Base-by-base conservation (phyloP, 2,113 vertebrate genomes). In the Thalassoma bifasciatum region DNA sequence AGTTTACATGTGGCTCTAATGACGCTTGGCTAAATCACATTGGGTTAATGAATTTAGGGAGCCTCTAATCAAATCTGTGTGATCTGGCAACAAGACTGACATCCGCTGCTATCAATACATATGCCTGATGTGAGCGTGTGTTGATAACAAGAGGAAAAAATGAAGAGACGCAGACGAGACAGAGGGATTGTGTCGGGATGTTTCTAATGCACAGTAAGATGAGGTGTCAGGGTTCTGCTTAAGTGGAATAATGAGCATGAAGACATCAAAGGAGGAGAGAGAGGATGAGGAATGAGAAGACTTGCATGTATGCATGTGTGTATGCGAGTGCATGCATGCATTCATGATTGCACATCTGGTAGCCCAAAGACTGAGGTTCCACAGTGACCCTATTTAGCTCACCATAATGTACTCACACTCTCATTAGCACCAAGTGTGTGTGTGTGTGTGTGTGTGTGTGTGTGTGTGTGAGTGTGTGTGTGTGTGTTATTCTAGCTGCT, bases 11-110 rank as follows among this genome's bases (percentile, higher is more conserved):
- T 66, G 70, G 79, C 82, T 82, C 90, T 91, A 91, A 91, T 85
- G 81, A 89, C 44, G 23, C 79, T 83, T 81, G 83, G 81, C 87
- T 84, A 79, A 88, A 91, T 91, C 83, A 81, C 76, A 86, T 81
- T 79, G 86, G 66, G 72, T 81, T 89, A 91, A 91, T 89, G 85
- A 84, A 89, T 90, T 92, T 89, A 91, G 84, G 89, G 88, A 81
- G 50, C 69, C 83, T 84, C 87, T 91, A 92, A 92, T 91, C 88
- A 71, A 84, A 91, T 91, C 81, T 88, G 79, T 84, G 89, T 90
- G 86, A 91, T 91, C 90, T 85, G 83, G 87, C 77, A 84, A 86
- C 70, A 77, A 77, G 74, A 84, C 68, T 85, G 83, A 85, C 85
- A 82, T 85, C 75, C 26, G 40, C 71, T 63, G 56, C 21, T 57